Evolutionary conservation across 2,888 invertebrate genomes (phyloP), one percentile per base, ranked within the genome.

Genomic region (Cerceris ruficornis): DNA sequence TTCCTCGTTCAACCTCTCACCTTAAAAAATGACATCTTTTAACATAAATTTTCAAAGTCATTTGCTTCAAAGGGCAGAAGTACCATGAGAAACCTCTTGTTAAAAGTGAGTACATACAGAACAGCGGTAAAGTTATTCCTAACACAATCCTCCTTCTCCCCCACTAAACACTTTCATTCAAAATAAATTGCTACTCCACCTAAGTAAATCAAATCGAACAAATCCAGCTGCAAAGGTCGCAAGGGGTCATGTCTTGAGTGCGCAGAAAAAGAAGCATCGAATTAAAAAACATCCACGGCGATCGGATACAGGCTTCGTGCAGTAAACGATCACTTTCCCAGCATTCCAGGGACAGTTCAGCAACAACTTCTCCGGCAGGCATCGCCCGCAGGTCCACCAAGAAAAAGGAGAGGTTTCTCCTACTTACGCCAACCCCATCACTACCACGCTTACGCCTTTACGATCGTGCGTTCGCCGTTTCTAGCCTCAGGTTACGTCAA

Each of bases 241-340:
- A 28, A 28, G 28, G 1, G 28, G 28, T 28, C 28, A 28, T 1
- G 28, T 28, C 11, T 46, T 6, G 52, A 52, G 2, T 52, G 9
- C 39, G 28, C 54, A 62, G 62, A 57, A 46, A 58, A 41, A 17
- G 15, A 15, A 17, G 2, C 17, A 1, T 6, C 2, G 13, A n/a
- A 52, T 14, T 13, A 7, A 52, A 2, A 52, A 14, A 28, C n/a
- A 62, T 60, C 55, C 42, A 6, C 15, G 14, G 7, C 14, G 55
- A 50, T 64, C 60, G 59, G 65, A 62, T 62, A 69, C 69, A 69
- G 64, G 76, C 43, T 7, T 58, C 49, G 59, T 69, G 74, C 60
- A 65, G 69, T 50, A 55, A 65, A 65, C 67, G 71, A 88, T 87
- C 82, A 86, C 87, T 87, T 87, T 88, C 87, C 83, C 86, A 77